Conservation (phyloP, 2,888 invertebrate genomes). For the Drosophila antonietae region DNA sequence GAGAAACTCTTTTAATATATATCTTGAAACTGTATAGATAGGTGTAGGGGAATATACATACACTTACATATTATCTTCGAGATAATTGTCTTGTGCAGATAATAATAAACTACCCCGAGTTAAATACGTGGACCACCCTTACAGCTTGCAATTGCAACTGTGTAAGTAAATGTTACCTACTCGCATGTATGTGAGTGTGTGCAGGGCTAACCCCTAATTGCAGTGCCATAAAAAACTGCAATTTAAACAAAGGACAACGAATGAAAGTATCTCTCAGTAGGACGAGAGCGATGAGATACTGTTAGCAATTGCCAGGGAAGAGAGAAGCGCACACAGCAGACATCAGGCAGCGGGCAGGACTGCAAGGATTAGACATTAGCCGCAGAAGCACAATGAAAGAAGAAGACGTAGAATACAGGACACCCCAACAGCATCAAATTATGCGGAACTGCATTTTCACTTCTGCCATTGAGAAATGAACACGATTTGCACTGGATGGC, state of each 20-base stretch:
- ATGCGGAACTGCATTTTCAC: constrained; percentile 64
- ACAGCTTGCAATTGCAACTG: constrained; percentile 38
- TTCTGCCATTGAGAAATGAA: constrained; percentile 41
- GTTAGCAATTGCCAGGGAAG: constrained; percentile 48
- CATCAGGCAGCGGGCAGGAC: background rate
- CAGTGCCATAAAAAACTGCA: constrained; percentile 79
- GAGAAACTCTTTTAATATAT: background rate
- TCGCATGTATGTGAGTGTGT: constrained; percentile 10
- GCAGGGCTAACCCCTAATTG: constrained; percentile 81
- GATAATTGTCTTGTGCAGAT: constrained; percentile 39
- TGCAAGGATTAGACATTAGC: constrained; percentile 42
- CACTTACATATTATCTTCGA: background rate
- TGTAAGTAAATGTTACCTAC: constrained; percentile 30
- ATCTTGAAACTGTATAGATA: background rate
- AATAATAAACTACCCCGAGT: constrained; percentile 66
- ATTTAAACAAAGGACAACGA: constrained; percentile 80
- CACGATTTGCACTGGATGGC: background rate
- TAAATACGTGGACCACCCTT: constrained; percentile 49
- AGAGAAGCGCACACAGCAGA: background rate
- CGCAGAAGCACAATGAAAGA: constrained; percentile 32
- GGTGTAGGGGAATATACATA: background rate
- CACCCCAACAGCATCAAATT: constrained; percentile 49
- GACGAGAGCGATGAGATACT: constrained; percentile 40
- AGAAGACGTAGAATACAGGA: constrained; percentile 1
- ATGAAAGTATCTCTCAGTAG: constrained; percentile 12